Evolutionary conservation across 2,888 invertebrate genomes (phyloP), one percentile per base, ranked within the genome.

Genomic region (Unio pictorum): DNA sequence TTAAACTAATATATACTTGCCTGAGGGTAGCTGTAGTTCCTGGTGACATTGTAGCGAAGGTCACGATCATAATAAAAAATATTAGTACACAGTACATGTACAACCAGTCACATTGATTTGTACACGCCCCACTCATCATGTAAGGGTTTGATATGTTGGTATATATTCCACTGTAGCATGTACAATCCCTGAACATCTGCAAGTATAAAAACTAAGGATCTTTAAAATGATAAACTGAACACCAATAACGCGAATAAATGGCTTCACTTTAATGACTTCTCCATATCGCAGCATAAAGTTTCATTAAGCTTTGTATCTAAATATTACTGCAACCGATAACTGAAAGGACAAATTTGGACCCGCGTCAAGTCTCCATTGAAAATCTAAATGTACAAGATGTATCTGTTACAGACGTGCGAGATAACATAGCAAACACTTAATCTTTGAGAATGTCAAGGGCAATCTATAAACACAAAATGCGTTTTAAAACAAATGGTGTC

Each of bases 1-100:
- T 34, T 34, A 34, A 34, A 34, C 60, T n/a, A 26, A 6, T 20
- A 18, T 26, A 17, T 57, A 55, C 66, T 67, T 76, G 81, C 82
- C 81, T 78, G 64, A 81, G 74, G 7, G 76, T 65, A 15, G 79
- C 81, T 5, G 77, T 74, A 8, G 79, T 64, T 8, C 71, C 74
- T 4, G 82, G 81, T 2, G 82, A 74, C 81, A 81, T 76, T 18
- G 80, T 78, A 17, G 75, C 69, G 57, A 82, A 82, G n/a, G 81
- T 82, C 5, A 76, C 69, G 26, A 80, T 61, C 80, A 82, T 79
- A 54, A 78, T 75, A 5, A 78, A 57, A 11, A 80, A 73, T 18
- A 79, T 72, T 45, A 80, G 28, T 4, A 73, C 73, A 67, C 75
- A 76, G 66, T 80, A 82, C 18, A 75, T 72, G 60, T 78, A 79